phyloP scores from a whole-genome alignment of 2,797 vertebrate genomes.

The Atherinosoma microstoma region DNA sequence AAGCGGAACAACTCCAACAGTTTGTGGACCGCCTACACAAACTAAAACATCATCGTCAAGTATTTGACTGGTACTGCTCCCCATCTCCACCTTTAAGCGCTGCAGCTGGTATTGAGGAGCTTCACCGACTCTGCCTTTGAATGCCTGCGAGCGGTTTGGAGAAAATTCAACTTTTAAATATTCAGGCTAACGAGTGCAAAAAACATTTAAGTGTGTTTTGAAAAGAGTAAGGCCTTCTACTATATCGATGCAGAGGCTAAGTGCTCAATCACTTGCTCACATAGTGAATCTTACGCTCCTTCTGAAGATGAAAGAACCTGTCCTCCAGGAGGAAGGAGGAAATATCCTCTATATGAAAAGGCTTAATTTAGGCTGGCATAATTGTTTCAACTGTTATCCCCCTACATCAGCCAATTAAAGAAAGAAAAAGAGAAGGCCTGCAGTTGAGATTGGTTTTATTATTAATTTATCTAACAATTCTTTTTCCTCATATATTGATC shows the following conservation, averaged over 20 bases:
- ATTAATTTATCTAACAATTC: background rate
- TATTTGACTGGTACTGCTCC: constrained; percentile 13
- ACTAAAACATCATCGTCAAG: constrained; percentile 23
- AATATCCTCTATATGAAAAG: background rate
- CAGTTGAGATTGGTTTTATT: constrained; percentile 8
- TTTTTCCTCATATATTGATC: constrained; percentile 6
- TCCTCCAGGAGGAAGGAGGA: constrained; percentile 6
- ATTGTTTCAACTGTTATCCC: constrained; percentile 13
- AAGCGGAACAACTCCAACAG: constrained; percentile 13
- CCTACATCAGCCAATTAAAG: constrained; percentile 11
- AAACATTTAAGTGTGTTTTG: constrained; percentile 15
- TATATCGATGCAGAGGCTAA: constrained; percentile 8
- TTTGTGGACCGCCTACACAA: background rate
- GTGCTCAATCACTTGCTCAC: constrained; percentile 18
- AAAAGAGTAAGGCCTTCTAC: constrained; percentile 5
- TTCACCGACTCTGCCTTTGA: constrained; percentile 8
- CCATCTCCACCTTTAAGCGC: constrained; percentile 15
- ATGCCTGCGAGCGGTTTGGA: constrained; percentile 25
- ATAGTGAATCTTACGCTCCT: background rate
- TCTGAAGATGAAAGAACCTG: constrained; percentile 26
- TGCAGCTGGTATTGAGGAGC: constrained; percentile 18
- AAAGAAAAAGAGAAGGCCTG: constrained; percentile 3
- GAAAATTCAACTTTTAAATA: constrained; percentile 21
- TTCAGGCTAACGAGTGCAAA: constrained; percentile 13
- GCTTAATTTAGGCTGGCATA: constrained; percentile 8